A percentile compares a stretch with the other conserved stretches of the same genome.
phyloP scores from a whole-genome alignment of 2,797 vertebrate species.

The Acrossocheilus wenchowensis region DNA sequence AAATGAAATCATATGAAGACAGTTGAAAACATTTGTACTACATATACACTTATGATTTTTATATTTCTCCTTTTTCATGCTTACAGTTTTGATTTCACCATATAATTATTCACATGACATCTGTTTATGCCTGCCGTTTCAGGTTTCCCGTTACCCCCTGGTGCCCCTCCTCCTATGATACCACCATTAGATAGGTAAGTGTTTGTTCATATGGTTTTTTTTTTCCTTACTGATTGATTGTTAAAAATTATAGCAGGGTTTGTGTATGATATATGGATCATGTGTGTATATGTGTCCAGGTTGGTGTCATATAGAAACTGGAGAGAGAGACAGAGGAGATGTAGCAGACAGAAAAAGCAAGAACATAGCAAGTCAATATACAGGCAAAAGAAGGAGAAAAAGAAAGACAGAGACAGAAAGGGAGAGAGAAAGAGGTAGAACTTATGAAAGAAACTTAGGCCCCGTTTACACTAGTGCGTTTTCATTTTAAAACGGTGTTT shows the following conservation, averaged over 20 bases:
- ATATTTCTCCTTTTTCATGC: neutral
- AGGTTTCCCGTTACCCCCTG: constrained; percentile 58
- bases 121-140: constrained; percentile 28
- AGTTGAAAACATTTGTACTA: neutral
- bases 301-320: constrained; percentile 33
- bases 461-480: no score
- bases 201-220: neutral
- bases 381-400: constrained; percentile 40
- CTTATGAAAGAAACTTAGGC: neutral
- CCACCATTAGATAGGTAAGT: constrained; percentile 66
- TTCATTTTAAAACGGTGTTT: no score
- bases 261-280: constrained; percentile 28
- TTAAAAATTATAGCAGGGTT: neutral
- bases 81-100: constrained; percentile 16
- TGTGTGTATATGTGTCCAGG: constrained; percentile 34
- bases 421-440: neutral
- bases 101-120: constrained; percentile 14
- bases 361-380: constrained; percentile 4
- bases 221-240: neutral
- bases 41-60: neutral
- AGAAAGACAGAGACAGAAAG: constrained; percentile 15
- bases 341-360: constrained; percentile 19
- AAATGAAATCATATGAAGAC: neutral
- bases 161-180: constrained; percentile 10
- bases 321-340: constrained; percentile 40